These are phyloP conservation scores for Equus quagga DNA, from an alignment of 2,113 vertebrate genomes.

Conservation along the genomic window DNA sequence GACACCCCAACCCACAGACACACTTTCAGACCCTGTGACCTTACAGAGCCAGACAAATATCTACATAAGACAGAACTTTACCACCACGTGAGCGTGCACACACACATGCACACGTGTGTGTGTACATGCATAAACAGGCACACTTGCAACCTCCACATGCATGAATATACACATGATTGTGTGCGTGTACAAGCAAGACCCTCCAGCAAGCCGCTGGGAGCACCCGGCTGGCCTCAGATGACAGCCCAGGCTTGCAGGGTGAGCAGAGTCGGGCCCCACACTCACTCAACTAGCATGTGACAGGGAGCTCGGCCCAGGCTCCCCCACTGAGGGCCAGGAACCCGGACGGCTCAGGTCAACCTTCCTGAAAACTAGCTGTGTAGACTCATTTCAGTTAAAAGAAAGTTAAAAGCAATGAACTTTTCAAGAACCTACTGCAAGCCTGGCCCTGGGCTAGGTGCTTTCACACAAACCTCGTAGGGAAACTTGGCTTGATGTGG, in stretches of 20 bases:
- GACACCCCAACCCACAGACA: neutral
- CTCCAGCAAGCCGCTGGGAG: too few species aligned
- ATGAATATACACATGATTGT: too few species aligned
- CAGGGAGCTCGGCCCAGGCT: too few species aligned
- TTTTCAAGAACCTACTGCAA: neutral
- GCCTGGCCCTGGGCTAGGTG: neutral
- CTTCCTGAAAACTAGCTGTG: neutral
- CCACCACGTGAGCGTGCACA: too few species aligned
- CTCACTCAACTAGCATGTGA: neutral
- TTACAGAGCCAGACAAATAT: neutral
- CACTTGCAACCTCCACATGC: neutral
- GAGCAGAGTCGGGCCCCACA: neutral
- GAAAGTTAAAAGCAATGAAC: neutral
- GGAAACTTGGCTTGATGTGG: neutral
- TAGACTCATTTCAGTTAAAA: neutral
- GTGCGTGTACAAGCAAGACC: accelerated
- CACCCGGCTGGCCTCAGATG: neutral
- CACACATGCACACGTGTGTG: too few species aligned
- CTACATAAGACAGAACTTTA: too few species aligned
- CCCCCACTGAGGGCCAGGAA: neutral
- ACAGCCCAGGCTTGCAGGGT: too few species aligned
- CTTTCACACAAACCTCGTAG: neutral
- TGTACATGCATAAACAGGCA: neutral
- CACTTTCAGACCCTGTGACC: neutral
- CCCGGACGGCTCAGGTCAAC: neutral